Conservation (phyloP, 2,888 invertebrate species). For the Bruchidius siliquastri region DNA sequence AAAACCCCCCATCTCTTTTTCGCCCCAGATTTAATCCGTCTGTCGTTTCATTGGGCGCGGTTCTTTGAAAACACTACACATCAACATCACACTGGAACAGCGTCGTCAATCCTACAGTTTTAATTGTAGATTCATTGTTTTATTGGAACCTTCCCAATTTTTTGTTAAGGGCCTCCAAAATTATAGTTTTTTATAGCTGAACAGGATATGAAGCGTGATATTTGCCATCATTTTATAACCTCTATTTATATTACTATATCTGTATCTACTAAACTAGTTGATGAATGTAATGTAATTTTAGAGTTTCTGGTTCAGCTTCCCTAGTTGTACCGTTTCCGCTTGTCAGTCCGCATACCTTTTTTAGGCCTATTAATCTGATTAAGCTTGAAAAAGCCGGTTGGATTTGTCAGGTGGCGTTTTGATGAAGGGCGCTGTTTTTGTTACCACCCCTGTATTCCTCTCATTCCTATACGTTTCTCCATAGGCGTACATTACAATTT, state of each 20-base stretch:
- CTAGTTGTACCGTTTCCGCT: neutral
- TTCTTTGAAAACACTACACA: neutral
- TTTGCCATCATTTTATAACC: too few relatives aligned
- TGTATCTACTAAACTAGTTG: too few relatives aligned
- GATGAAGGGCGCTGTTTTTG: constrained; percentile 5
- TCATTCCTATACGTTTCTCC: neutral
- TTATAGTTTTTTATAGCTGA: too few relatives aligned
- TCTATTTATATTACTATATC: too few relatives aligned
- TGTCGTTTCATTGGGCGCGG: neutral
- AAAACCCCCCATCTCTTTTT: neutral
- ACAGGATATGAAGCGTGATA: too few relatives aligned
- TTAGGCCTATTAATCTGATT: neutral
- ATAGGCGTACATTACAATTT: too few relatives aligned
- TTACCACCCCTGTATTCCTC: neutral
- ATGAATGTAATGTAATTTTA: too few relatives aligned
- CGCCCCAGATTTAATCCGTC: neutral
- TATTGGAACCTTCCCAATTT: too few relatives aligned
- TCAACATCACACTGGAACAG: neutral
- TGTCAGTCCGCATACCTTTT: neutral
- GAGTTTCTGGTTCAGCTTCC: neutral
- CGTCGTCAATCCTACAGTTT: too few relatives aligned
- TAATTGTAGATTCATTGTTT: too few relatives aligned
- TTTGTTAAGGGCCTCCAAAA: too few relatives aligned
- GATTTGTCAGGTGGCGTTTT: neutral
- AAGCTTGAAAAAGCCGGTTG: neutral